A percentile compares a stretch with the other conserved stretches of the same genome.
Evolutionary conservation across 2,113 vertebrate species (phyloP).

Genomic region (Montifringilla adamsi): DNA sequence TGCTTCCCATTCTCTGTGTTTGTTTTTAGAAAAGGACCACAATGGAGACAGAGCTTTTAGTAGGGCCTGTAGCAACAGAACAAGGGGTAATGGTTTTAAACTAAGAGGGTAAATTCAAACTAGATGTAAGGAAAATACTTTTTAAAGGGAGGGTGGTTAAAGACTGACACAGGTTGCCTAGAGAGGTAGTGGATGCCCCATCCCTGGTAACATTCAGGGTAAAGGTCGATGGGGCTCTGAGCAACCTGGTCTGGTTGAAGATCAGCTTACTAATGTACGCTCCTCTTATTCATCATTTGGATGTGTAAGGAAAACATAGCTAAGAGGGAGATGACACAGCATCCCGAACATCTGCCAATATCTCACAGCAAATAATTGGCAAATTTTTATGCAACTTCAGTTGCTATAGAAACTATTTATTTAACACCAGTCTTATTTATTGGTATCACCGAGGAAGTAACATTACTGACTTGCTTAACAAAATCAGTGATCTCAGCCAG

Average conservation of each 20-base stretch:
- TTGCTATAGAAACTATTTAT: slow-evolving; percentile 24
- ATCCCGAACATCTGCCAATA: not conserved
- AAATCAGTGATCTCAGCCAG: not conserved
- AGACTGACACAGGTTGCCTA: not conserved
- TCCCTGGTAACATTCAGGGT: not conserved
- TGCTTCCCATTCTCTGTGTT: not conserved
- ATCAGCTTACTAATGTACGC: not conserved
- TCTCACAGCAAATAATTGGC: not conserved
- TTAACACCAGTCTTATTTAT: not conserved
- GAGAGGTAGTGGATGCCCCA: not conserved
- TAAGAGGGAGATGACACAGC: not conserved
- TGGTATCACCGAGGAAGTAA: not conserved
- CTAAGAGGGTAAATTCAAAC: not conserved
- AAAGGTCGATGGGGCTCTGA: not conserved
- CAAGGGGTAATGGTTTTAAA: not conserved
- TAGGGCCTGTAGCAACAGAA: not conserved
- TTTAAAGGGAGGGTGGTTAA: not conserved
- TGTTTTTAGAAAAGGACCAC: not conserved
- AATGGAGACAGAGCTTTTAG: not conserved
- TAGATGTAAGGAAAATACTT: not conserved
- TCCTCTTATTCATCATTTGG: not conserved
- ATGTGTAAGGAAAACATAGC: not conserved
- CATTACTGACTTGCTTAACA: not conserved
- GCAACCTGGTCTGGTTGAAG: not conserved
- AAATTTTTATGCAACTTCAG: slow-evolving; percentile 12